Conservation (phyloP, 2,888 invertebrate genomes). For the Drosophila stalkeri region DNA sequence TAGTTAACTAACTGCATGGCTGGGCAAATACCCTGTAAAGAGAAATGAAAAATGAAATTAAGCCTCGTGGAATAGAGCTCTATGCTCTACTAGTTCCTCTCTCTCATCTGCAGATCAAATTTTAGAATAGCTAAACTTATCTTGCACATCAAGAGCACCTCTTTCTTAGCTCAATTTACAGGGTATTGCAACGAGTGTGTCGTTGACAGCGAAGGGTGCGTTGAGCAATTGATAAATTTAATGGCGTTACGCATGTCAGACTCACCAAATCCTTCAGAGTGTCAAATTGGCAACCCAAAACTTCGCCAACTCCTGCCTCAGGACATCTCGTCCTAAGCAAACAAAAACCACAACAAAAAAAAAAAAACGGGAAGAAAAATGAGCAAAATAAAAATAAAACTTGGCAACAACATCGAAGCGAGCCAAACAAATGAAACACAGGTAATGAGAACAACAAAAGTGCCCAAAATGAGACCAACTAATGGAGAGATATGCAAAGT, state of each 20-base stretch:
- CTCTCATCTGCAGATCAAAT: no score
- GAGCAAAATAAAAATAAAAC: slow-evolving; percentile 31
- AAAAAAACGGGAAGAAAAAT: slow-evolving; percentile 45
- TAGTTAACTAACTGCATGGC: not conserved
- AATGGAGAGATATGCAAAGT: slow-evolving; percentile 70
- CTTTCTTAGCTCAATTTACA: not conserved
- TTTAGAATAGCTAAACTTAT: not conserved
- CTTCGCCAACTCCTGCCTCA: not conserved
- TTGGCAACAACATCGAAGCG: slow-evolving; percentile 45
- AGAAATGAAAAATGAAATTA: not conserved
- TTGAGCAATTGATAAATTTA: slow-evolving; percentile 81
- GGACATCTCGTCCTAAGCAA: slow-evolving; percentile 60
- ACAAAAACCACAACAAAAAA: slow-evolving; percentile 47
- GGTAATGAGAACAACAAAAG: slow-evolving; percentile 69
- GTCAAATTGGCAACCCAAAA: slow-evolving; percentile 67
- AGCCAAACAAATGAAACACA: slow-evolving; percentile 24
- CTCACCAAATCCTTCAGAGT: slow-evolving; percentile 75
- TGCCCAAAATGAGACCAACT: slow-evolving; percentile 43
- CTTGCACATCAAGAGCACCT: not conserved
- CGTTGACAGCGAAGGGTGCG: slow-evolving; percentile 55
- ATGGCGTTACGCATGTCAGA: slow-evolving; percentile 82
- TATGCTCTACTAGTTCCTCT: no score
- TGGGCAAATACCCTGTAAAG: not conserved
- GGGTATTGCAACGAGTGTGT: slow-evolving; percentile 7
- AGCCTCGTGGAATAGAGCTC: no score